Evolutionary conservation across 30 jellyfish, hydroid and myxozoan genomes (phyloP).

Genomic region (Hydractinia symbiolongicarpus): DNA sequence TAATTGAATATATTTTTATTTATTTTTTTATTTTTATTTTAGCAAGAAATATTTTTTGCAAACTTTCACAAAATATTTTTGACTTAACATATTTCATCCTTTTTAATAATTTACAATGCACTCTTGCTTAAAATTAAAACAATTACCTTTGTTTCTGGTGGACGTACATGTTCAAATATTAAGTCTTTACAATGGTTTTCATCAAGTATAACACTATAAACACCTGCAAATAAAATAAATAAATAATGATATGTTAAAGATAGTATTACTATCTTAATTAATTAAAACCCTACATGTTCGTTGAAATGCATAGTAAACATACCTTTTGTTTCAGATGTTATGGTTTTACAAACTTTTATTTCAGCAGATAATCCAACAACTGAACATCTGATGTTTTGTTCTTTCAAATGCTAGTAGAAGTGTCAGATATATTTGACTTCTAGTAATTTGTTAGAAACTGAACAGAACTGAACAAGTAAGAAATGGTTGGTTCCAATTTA

Average conservation of each 20-base stretch:
- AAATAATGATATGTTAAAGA: not conserved
- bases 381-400: constrained; percentile 68
- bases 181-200: constrained; percentile 90
- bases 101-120: too few species aligned
- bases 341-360: constrained; percentile 64
- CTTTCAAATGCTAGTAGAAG: constrained; percentile 38
- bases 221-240: constrained; percentile 28
- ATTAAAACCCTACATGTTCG: not conserved
- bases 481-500: too few species aligned
- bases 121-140: not conserved
- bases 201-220: constrained; percentile 84
- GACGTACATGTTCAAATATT: constrained; percentile 75
- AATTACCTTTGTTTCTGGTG: constrained; percentile 88
- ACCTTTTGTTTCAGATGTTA: constrained; percentile 71
- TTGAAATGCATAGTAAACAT: not conserved
- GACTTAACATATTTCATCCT: too few species aligned
- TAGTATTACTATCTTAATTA: not conserved
- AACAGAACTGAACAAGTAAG: too few species aligned
- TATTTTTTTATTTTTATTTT: too few species aligned
- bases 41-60: not conserved
- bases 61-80: not conserved
- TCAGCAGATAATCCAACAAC: constrained; percentile 88
- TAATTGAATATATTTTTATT: too few species aligned
- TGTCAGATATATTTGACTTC: not conserved
- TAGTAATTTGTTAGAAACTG: too few species aligned